Percentiles rank a stretch among this genome's conserved stretches.
Conservation (phyloP, 2,888 invertebrate genomes). For the Syrista parreyssii region DNA sequence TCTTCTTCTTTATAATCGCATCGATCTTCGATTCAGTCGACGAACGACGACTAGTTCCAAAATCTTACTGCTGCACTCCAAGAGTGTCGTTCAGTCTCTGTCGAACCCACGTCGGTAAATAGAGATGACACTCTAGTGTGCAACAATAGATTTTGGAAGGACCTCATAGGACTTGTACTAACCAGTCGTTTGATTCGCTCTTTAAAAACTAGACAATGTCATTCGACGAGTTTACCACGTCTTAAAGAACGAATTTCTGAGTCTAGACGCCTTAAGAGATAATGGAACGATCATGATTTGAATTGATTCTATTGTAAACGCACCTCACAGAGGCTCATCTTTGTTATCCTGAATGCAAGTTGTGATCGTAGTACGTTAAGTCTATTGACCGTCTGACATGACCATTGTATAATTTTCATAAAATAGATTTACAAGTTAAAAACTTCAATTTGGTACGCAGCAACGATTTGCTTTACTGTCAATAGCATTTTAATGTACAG, state of each 20-base stretch:
- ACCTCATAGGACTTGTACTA: not conserved
- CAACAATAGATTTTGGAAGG: conserved; percentile 5
- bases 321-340: conserved; percentile 39
- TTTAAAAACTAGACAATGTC: not conserved
- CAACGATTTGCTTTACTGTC: not conserved
- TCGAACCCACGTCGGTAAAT: too few species aligned
- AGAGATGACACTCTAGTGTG: not conserved
- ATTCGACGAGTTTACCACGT: not conserved
- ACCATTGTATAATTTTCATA: too few species aligned
- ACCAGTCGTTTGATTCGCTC: not conserved
- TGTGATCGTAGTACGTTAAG: conserved; percentile 27
- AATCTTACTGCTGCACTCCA: too few species aligned
- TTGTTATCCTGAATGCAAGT: conserved; percentile 28
- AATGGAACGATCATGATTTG: conserved; percentile 14
- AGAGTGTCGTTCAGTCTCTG: too few species aligned
- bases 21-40: not conserved
- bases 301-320: conserved; percentile 24
- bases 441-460: not conserved
- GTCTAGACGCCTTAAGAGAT: not conserved
- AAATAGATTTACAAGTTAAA: too few species aligned
- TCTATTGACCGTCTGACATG: conserved; percentile 22
- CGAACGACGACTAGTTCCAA: not conserved
- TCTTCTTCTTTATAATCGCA: not conserved
- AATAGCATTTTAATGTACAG: too few species aligned
- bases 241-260: not conserved